These are phyloP conservation scores for Sitobion miscanthi DNA, from an alignment of 1,140 invertebrate genomes.

Conservation along the genomic window DNA sequence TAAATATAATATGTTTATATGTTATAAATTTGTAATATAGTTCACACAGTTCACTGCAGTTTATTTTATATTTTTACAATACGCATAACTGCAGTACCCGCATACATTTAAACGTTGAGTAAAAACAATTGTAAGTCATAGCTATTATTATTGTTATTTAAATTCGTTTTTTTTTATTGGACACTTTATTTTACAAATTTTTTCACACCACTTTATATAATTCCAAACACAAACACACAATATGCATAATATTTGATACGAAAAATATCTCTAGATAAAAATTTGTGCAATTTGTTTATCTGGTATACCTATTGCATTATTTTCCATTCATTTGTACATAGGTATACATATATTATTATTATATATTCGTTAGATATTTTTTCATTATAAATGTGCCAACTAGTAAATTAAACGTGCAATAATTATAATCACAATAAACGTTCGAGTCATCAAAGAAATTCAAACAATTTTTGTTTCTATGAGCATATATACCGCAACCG, in stretches of 20 bases:
- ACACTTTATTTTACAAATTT: background rate
- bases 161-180: background rate
- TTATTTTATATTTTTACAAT: background rate
- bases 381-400: background rate
- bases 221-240: background rate
- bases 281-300: background rate
- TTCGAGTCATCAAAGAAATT: background rate
- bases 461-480: background rate
- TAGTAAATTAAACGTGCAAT: background rate
- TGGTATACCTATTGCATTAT: background rate
- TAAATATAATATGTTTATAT: background rate
- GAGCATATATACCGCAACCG: no score
- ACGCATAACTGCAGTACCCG: background rate
- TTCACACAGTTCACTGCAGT: background rate
- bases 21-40: background rate
- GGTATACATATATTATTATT: background rate
- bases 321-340: background rate
- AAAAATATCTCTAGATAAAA: background rate
- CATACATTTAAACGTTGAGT: background rate
- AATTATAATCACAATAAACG: background rate
- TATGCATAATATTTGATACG: background rate
- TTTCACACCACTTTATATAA: background rate
- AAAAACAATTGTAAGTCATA: background rate
- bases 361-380: background rate
- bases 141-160: slow-evolving; percentile 3